Conservation (phyloP, 2,113 vertebrate species). For the Phylloscopus trochiloides region DNA sequence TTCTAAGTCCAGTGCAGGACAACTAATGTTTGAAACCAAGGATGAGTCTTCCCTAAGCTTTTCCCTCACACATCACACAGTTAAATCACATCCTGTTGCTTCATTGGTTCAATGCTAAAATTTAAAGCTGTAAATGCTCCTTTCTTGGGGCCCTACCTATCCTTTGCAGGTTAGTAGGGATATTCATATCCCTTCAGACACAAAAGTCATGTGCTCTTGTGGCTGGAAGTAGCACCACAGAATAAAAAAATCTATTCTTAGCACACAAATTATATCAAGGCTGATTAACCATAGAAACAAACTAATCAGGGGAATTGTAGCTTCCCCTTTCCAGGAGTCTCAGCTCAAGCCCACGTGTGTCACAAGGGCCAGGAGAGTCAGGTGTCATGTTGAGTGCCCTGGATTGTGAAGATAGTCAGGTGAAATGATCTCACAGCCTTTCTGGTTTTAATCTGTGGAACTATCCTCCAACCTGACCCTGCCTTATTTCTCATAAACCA, state of each 20-base stretch:
- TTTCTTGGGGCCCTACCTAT: background rate
- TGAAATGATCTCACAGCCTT: background rate
- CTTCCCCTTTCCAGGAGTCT: background rate
- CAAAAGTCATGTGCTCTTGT: background rate
- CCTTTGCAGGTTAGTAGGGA: background rate
- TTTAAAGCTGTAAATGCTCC: background rate
- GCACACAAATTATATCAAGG: constrained; percentile 33
- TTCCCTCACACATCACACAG: background rate
- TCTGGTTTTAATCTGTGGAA: background rate
- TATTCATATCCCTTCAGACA: background rate
- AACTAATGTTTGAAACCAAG: background rate
- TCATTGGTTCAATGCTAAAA: background rate
- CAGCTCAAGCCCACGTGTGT: background rate
- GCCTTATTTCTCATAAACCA: background rate
- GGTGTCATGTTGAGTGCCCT: background rate
- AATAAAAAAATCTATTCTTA: constrained; percentile 33
- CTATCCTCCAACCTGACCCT: background rate
- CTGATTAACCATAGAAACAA: constrained; percentile 29
- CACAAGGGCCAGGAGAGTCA: background rate
- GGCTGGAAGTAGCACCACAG: constrained; percentile 21
- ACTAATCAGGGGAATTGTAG: background rate
- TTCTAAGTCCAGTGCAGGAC: background rate
- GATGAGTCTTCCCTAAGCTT: background rate
- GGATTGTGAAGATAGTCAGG: background rate
- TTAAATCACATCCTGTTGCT: background rate